Conservation (phyloP, 2,888 invertebrate genomes). For the Yponomeuta plumbellus region DNA sequence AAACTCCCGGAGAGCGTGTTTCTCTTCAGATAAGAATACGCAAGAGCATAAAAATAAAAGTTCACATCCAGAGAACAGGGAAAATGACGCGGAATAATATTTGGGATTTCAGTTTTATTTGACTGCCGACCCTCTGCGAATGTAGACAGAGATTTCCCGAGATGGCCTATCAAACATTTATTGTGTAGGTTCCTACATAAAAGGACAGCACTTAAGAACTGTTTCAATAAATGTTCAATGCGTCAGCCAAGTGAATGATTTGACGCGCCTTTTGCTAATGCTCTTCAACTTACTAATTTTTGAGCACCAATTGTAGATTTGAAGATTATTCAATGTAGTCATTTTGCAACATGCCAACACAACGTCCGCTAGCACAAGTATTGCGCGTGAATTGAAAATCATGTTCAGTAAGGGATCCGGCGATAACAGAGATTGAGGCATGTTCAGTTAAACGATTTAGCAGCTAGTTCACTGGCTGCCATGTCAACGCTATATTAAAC, state of each 20-base stretch:
- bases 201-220: slow-evolving; percentile 74
- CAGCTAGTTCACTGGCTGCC: slow-evolving; percentile 13
- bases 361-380: neutral
- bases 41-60: slow-evolving; percentile 75
- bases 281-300: too few species aligned
- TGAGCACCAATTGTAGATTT: too few species aligned
- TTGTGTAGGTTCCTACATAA: slow-evolving; percentile 69
- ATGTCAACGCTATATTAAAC: slow-evolving; percentile 14
- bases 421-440: slow-evolving; percentile 19
- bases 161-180: slow-evolving; percentile 77
- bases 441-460: slow-evolving; percentile 22
- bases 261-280: neutral
- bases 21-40: slow-evolving; percentile 70
- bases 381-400: slow-evolving; percentile 6
- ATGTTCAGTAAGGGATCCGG: neutral
- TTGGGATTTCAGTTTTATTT: slow-evolving; percentile 75
- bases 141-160: slow-evolving; percentile 75
- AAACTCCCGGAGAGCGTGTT: slow-evolving; percentile 67
- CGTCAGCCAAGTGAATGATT: slow-evolving; percentile 20
- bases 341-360: neutral
- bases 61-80: slow-evolving; percentile 71
- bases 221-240: slow-evolving; percentile 70
- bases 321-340: neutral
- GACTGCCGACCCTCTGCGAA: slow-evolving; percentile 72
- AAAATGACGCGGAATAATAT: slow-evolving; percentile 74